phyloP scores from a whole-genome alignment of 2,113 vertebrate species.

The Spizaetus ornatus region DNA sequence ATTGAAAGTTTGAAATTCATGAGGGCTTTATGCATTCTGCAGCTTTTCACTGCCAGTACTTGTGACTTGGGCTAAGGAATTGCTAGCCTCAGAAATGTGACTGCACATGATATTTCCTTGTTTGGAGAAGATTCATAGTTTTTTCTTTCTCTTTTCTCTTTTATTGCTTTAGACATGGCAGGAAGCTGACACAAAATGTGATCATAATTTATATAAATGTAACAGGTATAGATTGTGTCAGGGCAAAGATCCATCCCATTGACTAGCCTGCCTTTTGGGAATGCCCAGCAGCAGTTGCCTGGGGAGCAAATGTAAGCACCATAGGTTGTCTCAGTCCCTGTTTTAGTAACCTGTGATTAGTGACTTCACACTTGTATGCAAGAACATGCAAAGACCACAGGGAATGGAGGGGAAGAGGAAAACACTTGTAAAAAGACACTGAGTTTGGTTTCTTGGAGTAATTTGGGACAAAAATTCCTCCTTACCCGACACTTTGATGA shows the following conservation, averaged over 20 bases:
- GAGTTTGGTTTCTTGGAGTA: not conserved
- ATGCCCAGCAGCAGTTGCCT: not conserved
- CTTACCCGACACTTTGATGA: not conserved
- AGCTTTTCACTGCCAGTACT: not conserved
- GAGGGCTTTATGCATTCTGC: not conserved
- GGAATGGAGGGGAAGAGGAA: not conserved
- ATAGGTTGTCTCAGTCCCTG: not conserved
- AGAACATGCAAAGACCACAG: not conserved
- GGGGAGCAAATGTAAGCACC: not conserved
- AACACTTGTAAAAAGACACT: not conserved
- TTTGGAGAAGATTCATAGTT: not conserved
- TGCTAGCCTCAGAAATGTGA: not conserved
- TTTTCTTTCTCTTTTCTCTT: not conserved
- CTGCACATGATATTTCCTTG: not conserved
- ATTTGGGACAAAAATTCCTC: not conserved
- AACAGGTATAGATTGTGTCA: not conserved
- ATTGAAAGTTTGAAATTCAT: not conserved
- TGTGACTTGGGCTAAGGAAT: not conserved
- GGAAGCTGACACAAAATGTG: not conserved
- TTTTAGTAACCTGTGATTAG: not conserved
- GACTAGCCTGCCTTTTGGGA: not conserved
- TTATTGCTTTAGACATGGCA: not conserved
- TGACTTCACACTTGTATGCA: not conserved
- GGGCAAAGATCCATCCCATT: not conserved
- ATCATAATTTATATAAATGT: not conserved